Conservation (phyloP, 2,113 vertebrate species). For the Paratilapia polleni region DNA sequence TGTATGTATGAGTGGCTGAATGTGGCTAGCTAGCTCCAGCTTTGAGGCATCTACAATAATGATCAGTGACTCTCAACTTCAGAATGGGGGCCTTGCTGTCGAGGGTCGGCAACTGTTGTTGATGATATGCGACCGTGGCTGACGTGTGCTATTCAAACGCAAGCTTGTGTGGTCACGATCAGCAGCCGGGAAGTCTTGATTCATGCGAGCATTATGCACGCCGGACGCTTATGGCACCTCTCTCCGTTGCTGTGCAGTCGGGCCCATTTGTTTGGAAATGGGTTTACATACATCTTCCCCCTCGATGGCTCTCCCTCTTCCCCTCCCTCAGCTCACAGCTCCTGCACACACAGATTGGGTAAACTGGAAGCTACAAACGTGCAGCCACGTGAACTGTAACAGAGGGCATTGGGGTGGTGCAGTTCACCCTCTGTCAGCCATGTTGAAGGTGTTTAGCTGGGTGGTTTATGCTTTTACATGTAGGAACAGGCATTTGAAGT, state of each 20-base stretch:
- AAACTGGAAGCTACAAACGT: slow-evolving; percentile 17
- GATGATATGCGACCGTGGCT: slow-evolving; percentile 35
- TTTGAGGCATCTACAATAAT: slow-evolving; percentile 11
- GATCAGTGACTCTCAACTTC: slow-evolving; percentile 11
- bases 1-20: neutral
- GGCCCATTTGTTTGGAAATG: slow-evolving; percentile 78
- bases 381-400: slow-evolving; percentile 5
- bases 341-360: neutral
- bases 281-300: slow-evolving; percentile 77
- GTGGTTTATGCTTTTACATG: neutral
- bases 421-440: slow-evolving; percentile 26
- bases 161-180: slow-evolving; percentile 75
- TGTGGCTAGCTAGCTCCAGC: slow-evolving; percentile 18
- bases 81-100: slow-evolving; percentile 7
- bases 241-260: slow-evolving; percentile 65
- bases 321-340: slow-evolving; percentile 19
- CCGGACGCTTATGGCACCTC: slow-evolving; percentile 75
- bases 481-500: neutral
- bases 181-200: slow-evolving; percentile 69
- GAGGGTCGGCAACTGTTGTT: slow-evolving; percentile 23
- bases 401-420: slow-evolving; percentile 30
- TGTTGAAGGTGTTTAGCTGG: slow-evolving; percentile 26
- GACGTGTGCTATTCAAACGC: slow-evolving; percentile 50
- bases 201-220: slow-evolving; percentile 74
- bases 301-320: slow-evolving; percentile 48